Conservation (phyloP, 2,113 vertebrate species). For the Ailurus styani region DNA sequence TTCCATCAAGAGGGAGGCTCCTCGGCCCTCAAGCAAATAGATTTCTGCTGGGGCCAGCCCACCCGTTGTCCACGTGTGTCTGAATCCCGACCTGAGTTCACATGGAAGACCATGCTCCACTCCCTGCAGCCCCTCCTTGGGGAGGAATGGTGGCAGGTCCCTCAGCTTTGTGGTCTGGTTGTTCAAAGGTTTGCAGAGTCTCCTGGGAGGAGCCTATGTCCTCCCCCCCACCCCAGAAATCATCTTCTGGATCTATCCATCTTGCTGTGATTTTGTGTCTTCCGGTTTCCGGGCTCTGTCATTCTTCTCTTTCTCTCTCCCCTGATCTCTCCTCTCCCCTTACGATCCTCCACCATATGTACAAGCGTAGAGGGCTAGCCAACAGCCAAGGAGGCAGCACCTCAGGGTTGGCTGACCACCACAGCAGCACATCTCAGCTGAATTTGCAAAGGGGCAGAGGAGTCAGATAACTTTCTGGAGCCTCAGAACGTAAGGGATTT, state of each 20-base stretch:
- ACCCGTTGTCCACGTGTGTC: background rate
- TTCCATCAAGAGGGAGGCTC: background rate
- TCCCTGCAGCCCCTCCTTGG: background rate
- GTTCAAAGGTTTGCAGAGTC: background rate
- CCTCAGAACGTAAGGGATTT: background rate
- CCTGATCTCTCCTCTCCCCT: background rate
- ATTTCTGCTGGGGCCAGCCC: background rate
- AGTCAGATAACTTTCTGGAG: constrained; percentile 54
- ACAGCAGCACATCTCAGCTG: constrained; percentile 20
- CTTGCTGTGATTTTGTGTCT: background rate
- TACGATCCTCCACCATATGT: background rate
- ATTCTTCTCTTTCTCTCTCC: background rate
- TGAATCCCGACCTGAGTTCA: background rate
- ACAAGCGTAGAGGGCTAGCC: background rate
- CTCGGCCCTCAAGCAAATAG: background rate
- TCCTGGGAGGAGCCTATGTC: background rate
- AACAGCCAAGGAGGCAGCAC: background rate
- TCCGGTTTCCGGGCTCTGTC: background rate
- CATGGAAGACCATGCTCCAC: background rate
- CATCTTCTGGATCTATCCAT: background rate
- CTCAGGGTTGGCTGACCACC: background rate
- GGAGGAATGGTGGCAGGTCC: fast-evolving
- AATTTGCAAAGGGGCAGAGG: constrained; percentile 50
- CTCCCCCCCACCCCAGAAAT: background rate
- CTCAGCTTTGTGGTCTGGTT: background rate